Base-by-base conservation (phyloP, 2,113 vertebrate genomes). In the Harpagus bidentatus region DNA sequence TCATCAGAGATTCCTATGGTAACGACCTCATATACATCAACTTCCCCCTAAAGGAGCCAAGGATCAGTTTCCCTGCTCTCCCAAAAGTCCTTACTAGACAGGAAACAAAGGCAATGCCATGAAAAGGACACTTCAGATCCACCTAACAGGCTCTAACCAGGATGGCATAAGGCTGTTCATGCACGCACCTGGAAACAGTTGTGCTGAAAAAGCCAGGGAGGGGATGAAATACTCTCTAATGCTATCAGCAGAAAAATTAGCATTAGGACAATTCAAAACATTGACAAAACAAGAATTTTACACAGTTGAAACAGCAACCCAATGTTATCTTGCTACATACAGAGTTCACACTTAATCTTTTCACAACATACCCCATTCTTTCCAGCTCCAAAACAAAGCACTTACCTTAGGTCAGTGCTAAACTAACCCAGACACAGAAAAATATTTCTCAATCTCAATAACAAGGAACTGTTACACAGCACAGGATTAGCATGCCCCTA, bases 371-470 rank as follows among this genome's bases (percentile, higher is more conserved):
- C 15, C 19, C 45, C 59, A 28, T 66, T 69, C 43, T 70, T 79
- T 71, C 36, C 71, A 50, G 72, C 53, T 88, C 53, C n/a, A 80
- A 77, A 90, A 66, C 26, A 92, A 87, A 90, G 36, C 74, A 85
- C 81, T 76, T 81, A 67, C 72, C 76, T 93, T 45, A 66, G 32
- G 36, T 45, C 80, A 81, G 81, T 15, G 40, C 77, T 48, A 94
- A 86, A 58, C 36, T 67, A 93, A 63, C 34, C 8, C 10, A 5
- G 23, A 2, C 28, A 36, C 18, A 32, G 21, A 73, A 76, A 80
- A 90, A 36, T 10, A 90, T 13, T 53, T 62, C 34, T 50, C 52
- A 32, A 16, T 28, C n/a, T 55, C 69, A 65, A 1, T 9, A 47
- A 56, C 13, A 58, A 69, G 15, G 36, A 93, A 48, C 26, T 14